phyloP scores from a whole-genome alignment of 2,888 invertebrate species.

The Pristionchus fissidentatus region DNA sequence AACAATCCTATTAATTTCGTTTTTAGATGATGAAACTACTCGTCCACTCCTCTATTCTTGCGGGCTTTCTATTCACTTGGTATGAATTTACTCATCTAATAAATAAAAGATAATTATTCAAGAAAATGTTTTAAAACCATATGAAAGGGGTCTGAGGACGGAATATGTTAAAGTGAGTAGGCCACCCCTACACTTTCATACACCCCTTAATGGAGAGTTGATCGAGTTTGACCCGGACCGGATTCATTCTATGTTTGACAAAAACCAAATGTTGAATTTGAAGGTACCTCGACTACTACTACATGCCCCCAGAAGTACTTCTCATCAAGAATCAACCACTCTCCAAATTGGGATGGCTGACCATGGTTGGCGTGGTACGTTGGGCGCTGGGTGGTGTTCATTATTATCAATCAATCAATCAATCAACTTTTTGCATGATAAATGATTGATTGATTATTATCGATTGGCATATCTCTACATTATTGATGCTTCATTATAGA shows the following conservation, averaged over 20 bases:
- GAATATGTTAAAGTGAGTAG: too few species aligned
- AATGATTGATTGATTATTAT: too few species aligned
- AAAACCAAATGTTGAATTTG: background rate
- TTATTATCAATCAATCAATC: too few species aligned
- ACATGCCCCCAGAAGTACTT: conserved; percentile 41
- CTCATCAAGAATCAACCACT: conserved; percentile 64
- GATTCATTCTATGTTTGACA: background rate
- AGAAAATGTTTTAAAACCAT: too few species aligned
- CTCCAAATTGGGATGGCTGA: conserved; percentile 72
- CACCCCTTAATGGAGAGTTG: too few species aligned
- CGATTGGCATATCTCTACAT: too few species aligned
- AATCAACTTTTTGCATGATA: too few species aligned
- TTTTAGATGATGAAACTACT: conserved; percentile 40
- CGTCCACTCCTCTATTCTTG: conserved; percentile 24
- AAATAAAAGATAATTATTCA: background rate
- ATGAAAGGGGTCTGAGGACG: too few species aligned
- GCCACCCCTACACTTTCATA: too few species aligned
- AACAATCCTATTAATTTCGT: too few species aligned
- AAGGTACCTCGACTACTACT: conserved; percentile 26
- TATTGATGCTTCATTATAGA: conserved; percentile 65
- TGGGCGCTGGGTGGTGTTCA: too few species aligned
- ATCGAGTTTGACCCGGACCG: too few species aligned
- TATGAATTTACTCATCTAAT: background rate
- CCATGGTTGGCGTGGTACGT: conserved; percentile 70
- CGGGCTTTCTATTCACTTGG: conserved; percentile 28